These are phyloP conservation scores for Triplophysa tibetana DNA, from an alignment of 2,113 vertebrate species.

Conservation along the genomic window DNA sequence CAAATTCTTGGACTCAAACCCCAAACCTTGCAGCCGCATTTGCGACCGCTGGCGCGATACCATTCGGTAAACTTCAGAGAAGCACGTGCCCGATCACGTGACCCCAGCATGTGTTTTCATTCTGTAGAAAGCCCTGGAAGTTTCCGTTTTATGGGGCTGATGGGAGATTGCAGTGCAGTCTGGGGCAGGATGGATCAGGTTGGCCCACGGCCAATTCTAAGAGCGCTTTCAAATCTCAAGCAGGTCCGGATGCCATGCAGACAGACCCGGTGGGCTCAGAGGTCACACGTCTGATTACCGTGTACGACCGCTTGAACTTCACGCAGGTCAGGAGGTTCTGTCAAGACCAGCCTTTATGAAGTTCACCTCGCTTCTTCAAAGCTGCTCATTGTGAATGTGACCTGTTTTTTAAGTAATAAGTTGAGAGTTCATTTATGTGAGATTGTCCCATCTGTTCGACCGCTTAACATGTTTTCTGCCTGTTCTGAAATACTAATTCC, in stretches of 20 bases:
- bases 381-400: not conserved
- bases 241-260: conserved; percentile 10
- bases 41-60: not conserved
- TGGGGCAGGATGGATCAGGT: conserved; percentile 30
- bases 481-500: not conserved
- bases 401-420: not conserved
- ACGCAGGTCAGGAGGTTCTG: not conserved
- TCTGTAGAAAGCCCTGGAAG: conserved; percentile 36
- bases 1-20: conserved; percentile 3
- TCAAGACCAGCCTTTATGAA: not conserved
- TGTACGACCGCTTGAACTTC: conserved; percentile 4
- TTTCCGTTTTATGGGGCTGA: conserved; percentile 27
- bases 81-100: conserved; percentile 11
- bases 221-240: conserved; percentile 19
- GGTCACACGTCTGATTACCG: conserved; percentile 1
- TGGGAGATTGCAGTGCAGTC: not conserved
- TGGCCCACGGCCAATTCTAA: conserved; percentile 37
- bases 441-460: not conserved
- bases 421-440: not conserved
- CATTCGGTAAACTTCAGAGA: not conserved
- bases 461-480: not conserved
- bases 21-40: conserved; percentile 26
- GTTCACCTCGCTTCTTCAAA: not conserved
- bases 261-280: conserved; percentile 2
- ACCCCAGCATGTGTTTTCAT: conserved; percentile 46